A percentile compares a stretch with the other conserved stretches of the same genome.
Evolutionary conservation across 2,888 invertebrate species (phyloP).

Genomic region (Magallana nippona): DNA sequence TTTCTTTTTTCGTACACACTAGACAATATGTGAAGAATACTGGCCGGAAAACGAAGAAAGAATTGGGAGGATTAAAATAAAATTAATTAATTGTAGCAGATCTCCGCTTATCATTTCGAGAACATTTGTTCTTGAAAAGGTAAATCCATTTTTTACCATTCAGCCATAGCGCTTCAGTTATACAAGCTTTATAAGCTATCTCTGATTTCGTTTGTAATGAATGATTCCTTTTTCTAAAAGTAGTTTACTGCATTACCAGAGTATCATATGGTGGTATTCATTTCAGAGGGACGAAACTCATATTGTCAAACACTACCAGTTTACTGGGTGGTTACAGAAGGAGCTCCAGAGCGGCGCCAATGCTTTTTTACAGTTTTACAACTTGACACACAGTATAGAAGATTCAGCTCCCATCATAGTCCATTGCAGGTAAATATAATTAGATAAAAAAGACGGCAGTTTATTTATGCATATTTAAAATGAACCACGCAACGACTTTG

Average conservation of each 20-base stretch:
- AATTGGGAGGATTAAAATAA: not conserved
- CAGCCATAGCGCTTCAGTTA: too few species aligned
- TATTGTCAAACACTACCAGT: not conserved
- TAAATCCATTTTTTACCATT: not conserved
- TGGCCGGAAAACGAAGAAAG: not conserved
- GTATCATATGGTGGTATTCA: too few species aligned
- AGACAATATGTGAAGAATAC: not conserved
- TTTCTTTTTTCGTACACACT: not conserved
- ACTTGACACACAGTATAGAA: not conserved
- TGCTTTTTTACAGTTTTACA: not conserved
- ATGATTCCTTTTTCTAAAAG: too few species aligned
- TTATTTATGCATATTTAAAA: too few species aligned
- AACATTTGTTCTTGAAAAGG: not conserved
- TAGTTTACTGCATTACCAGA: too few species aligned
- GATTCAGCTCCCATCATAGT: not conserved
- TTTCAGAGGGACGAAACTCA: not conserved
- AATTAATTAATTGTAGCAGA: not conserved
- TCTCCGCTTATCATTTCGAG: not conserved
- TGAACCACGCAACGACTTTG: too few species aligned
- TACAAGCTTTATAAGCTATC: too few species aligned
- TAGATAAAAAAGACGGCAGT: not conserved
- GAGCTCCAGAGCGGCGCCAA: not conserved
- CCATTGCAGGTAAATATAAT: not conserved
- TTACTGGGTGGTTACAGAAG: not conserved
- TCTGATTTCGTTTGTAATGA: too few species aligned